phyloP scores from a whole-genome alignment of 2,888 invertebrate genomes.

The Ramazzottius varieornatus region DNA sequence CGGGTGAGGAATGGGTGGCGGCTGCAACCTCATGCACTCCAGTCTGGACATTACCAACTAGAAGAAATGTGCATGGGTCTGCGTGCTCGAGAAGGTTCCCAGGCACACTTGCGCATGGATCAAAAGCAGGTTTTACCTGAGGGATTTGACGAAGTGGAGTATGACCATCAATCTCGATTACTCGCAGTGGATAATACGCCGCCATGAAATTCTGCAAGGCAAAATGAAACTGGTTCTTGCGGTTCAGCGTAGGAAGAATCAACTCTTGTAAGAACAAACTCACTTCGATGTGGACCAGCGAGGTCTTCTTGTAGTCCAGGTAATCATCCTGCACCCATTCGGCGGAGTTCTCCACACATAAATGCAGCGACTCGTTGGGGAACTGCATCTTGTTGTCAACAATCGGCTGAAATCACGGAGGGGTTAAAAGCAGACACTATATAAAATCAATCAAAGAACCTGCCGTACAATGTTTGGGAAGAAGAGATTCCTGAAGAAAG shows the following conservation, averaged over 20 bases:
- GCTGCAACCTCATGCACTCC: not conserved
- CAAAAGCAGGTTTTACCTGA: no score
- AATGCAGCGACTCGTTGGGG: not conserved
- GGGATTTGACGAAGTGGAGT: not conserved
- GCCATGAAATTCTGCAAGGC: not conserved
- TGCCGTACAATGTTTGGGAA: not conserved
- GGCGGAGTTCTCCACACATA: not conserved
- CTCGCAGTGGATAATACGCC: not conserved
- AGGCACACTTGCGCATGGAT: no score
- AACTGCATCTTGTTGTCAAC: not conserved
- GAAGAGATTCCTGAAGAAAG: not conserved
- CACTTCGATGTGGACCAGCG: not conserved
- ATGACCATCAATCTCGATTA: not conserved
- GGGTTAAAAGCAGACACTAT: no score
- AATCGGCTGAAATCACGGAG: no score
- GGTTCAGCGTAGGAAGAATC: no score
- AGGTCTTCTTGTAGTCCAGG: not conserved
- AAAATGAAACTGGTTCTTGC: no score
- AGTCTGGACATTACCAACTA: not conserved
- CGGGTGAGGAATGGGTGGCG: not conserved
- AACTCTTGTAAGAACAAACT: no score
- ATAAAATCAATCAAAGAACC: no score
- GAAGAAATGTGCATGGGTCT: no score
- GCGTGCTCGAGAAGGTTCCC: no score
- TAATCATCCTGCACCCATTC: slow-evolving; percentile 2